Evolutionary conservation across 2,888 invertebrate genomes (phyloP).

Genomic region (Thera obeliscata): DNA sequence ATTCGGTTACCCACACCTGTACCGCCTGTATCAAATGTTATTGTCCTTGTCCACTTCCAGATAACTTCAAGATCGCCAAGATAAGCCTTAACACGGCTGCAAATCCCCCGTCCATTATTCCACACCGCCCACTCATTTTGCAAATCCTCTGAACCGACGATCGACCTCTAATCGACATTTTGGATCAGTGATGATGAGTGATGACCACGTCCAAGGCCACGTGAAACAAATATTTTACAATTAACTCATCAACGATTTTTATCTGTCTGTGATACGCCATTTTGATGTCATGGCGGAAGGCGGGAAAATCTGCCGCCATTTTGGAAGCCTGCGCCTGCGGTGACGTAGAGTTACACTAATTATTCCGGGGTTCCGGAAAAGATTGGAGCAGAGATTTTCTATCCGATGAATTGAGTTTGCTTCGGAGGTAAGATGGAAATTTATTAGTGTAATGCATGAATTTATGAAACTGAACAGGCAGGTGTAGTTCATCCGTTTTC

Average conservation of each 20-base stretch:
- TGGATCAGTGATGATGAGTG: conserved; percentile 69
- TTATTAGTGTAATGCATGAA: too few relatives aligned
- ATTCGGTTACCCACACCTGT: too few relatives aligned
- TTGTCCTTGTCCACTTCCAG: conserved; percentile 41
- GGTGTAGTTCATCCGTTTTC: neutral
- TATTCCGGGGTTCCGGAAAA: conserved; percentile 70
- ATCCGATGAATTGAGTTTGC: conserved; percentile 33
- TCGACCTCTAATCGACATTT: conserved; percentile 69
- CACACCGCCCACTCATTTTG: conserved; percentile 51
- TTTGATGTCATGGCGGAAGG: conserved; percentile 36
- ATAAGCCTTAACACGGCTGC: conserved; percentile 50
- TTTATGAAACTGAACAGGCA: too few relatives aligned
- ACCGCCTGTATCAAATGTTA: conserved; percentile 21
- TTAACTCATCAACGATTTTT: conserved; percentile 60
- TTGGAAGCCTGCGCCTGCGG: conserved; percentile 42
- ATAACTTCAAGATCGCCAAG: conserved; percentile 37
- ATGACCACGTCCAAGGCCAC: conserved; percentile 77
- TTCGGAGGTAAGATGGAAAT: neutral
- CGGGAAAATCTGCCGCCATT: conserved; percentile 53
- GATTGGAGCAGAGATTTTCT: conserved; percentile 64
- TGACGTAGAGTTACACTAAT: conserved; percentile 58
- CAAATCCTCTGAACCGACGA: conserved; percentile 75
- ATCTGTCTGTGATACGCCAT: conserved; percentile 53
- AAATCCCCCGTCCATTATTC: conserved; percentile 59
- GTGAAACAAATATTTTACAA: conserved; percentile 66